Evolutionary conservation across 1,140 invertebrate species (phyloP), one percentile per base, ranked within the genome.

Genomic region (Drosophila nasuta): DNA sequence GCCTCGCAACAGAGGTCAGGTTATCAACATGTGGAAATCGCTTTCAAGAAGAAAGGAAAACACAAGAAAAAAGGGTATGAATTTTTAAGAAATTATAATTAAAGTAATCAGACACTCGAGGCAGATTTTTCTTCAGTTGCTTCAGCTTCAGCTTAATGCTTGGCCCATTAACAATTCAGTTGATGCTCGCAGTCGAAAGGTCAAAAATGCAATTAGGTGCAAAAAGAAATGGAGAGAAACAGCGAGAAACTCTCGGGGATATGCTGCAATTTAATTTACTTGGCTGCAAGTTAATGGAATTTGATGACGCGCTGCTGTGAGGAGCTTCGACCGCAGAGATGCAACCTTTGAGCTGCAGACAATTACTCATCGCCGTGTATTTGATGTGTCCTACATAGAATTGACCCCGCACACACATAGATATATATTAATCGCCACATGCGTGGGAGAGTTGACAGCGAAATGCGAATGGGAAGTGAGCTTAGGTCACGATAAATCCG

Each of bases 401-500:
- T 5, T 38, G 35, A 38, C 35, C 41, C 13, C 54, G 5, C n/a
- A 41, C 35, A 41, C 5, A 35, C 54, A 41, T 15, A 4, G 17
- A n/a, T 45, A 62, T 33, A n/a, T 45, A 62, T 33, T 33, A 33
- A 33, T 33, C 30, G 30, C 30, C 1, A 7, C 30, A 11, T 38
- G 35, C 35, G 35, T 38, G 35, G 35, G 35, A 8, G 35, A 10
- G 7, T 8, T 38, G 76, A 56, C 10, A 10, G 28, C 8, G 4
- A 3, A 11, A 46, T 38, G 35, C 7, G 35, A n/a, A 38, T 28
- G 68, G 46, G 62, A 30, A 64, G 52, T 28, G 41, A 41, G 62
- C 63, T 65, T 58, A 33, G 62, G 52, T 66, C 52, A 51, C 11
- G 41, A n/a, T 2, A 65, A 71, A 83, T 81, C 81, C 64, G 64